Evolutionary conservation across 2,113 vertebrate species (phyloP), one percentile per base, ranked within the genome.

Genomic region (Siniperca knerii): DNA sequence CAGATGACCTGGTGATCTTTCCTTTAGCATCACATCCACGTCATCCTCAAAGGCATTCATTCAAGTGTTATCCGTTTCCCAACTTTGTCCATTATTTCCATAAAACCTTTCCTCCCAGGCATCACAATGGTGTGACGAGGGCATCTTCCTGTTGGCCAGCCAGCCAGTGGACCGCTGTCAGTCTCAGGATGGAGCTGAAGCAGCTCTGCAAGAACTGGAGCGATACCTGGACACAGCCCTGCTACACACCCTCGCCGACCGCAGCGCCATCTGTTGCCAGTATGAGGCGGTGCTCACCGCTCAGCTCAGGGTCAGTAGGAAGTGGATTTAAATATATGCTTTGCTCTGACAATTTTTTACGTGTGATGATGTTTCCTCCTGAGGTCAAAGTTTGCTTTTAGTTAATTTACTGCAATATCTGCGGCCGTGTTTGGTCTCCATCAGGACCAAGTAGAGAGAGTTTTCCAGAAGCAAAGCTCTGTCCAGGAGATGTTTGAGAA

Each of bases 401-500:
- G 46, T 65, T 7, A n/a, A 13, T 25, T 13, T 11, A 12, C 16
- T 66, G 2, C 11, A 10, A 21, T 61, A n/a, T 60, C 58, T 15
- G 1, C 20, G 10, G 0, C 48, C 2, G 4, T 81, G 48, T 64
- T 55, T 68, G 21, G 2, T 55, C 6, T 67, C 67, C 83, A 13
- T 40, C 92, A 99, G 98, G 97, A 97, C 1, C 98, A 96, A 20
- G 95, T 99, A 20, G 96, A 97, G 77, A 96, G 93, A 46, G 97
- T 97, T 90, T 97, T 98, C 90, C 97, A 97, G 94, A 99, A 99
- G 94, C 98, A 99, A 67, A 95, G 94, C 82, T 98, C 97, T 0
- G 97, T 97, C 87, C 96, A 98, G 93, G 97, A 99, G 92, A 99
- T 99, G 97, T 99, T 99, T 85, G 97, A 98, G 81, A 98, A 98